Evolutionary conservation across 2,113 vertebrate species (phyloP), one percentile per base, ranked within the genome.

Genomic region (Tretioscincus oriximinensis): DNA sequence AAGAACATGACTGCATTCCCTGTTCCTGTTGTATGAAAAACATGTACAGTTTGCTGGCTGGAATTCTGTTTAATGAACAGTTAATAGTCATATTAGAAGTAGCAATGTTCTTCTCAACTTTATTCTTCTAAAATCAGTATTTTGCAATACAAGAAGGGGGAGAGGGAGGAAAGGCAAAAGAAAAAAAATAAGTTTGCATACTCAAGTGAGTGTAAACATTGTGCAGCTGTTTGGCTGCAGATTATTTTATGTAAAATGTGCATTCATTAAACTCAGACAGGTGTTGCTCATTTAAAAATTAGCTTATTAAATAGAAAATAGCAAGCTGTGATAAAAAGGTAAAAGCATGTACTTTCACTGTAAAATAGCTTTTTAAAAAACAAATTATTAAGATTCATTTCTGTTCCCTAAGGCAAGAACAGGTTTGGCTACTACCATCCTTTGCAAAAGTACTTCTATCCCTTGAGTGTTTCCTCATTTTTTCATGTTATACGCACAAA

Each of bases 281-380:
- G 68, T 80, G 78, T 58, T 47, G 29, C 49, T 80, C 78, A 80
- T 72, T 80, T 64, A 80, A 79, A 79, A 80, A 80, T 64, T 63
- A 49, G 58, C 9, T 60, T 70, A 80, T 80, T 63, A 72, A 72
- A 80, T 49, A n/a, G 26, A 72, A 71, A 80, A 72, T 72, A 49
- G 78, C 78, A 72, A 80, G 78, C 69, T 72, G 78, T 64, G 78
- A 72, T 72, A 35, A 47, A 72, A 71, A 72, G 78, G 58, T 80
- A 58, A 72, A 71, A 80, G 72, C 58, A 80, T 47, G 78, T 58
- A 80, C 26, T 80, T 63, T 72, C 9, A 29, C 69, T 64, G 47
- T 49, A 72, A 80, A 72, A 72, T 80, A 63, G 26, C 35, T 49
- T 29, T 41, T 49, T 58, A 63, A 80, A 80, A 72, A 72, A 72